Base-by-base conservation (phyloP, 1,140 invertebrate species). In the Heterodera carotae region DNA sequence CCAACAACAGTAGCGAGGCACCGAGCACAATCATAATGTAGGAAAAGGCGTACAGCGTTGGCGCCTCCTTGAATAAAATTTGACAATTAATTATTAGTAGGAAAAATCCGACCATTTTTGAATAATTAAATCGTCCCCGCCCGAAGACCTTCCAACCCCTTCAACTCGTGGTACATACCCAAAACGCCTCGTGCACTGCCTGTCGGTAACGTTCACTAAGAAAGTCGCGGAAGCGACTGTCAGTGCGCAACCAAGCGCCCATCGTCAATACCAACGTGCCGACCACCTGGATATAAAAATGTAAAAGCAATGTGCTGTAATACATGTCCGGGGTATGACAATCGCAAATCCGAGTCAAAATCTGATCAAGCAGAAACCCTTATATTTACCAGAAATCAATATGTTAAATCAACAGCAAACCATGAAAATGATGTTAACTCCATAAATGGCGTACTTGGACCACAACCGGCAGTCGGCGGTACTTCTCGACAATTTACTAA, bases 151-250 rank as follows among this genome's bases (percentile, higher is more conserved):
- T 39, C 10, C 48, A 15, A 15, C 48, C 48, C 48, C 10, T 1
- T 0, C 12, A 53, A 53, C n/a, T n/a, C n/a, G n/a, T n/a, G 18
- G 18, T 53, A 22, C 18, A 53, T 53, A 53, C 48, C 85, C 85
- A 87, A 71, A 87, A 87, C 2, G 86, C 86, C 43, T 88, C 86
- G 60, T 87, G 67, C 12, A 87, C 85, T 22, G 80, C 86, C 74
- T 87, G 86, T 2, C 86, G 81, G 70, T 87, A 87, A 34, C 85
- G 78, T 48, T 87, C 85, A 76, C 86, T 88, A 10, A 87, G 69
- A 70, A 87, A 87, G 36, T 88, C 85, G 27, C 85, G 77, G 72
- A 87, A 87, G 62, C 86, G 76, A 64, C 85, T 87, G 80, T 87
- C 85, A 8, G 83, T 83, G 39, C 85, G 72, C 36, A 87, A 72